These are phyloP conservation scores for Vulpes ferrilata DNA, from an alignment of 2,113 vertebrate genomes.

Conservation along the genomic window DNA sequence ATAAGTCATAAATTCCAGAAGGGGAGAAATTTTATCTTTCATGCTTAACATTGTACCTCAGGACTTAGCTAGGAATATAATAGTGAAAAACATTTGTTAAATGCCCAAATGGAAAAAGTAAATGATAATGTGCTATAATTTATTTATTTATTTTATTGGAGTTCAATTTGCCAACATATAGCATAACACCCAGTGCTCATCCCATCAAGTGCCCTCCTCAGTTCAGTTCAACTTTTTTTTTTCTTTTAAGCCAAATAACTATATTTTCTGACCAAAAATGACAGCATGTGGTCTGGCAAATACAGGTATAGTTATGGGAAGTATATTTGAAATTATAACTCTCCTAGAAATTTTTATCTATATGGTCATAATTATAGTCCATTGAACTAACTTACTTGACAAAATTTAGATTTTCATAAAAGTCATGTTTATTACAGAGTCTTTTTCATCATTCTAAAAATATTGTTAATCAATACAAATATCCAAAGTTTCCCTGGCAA, in stretches of 20 bases:
- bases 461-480: not conserved
- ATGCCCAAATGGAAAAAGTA: not conserved
- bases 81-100: not conserved
- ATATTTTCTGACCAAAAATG: constrained; percentile 4
- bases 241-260: not conserved
- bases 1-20: not conserved
- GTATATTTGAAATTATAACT: not conserved
- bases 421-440: not conserved
- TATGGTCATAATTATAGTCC: not conserved
- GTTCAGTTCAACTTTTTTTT: not conserved
- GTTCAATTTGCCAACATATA: too few species aligned
- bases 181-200: too few species aligned
- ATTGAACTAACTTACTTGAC: constrained; percentile 12
- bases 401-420: constrained; percentile 17
- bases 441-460: constrained; percentile 28
- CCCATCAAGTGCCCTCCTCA: too few species aligned
- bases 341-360: not conserved
- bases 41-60: not conserved
- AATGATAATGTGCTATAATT: not conserved
- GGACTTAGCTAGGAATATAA: not conserved
- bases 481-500: not conserved
- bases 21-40: not conserved
- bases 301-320: not conserved
- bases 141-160: not conserved
- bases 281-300: not conserved